A percentile compares a stretch with the other conserved stretches of the same genome.
These are phyloP conservation scores for Hippocampus comes DNA, from an alignment of 2,113 vertebrate species.

Conservation along the genomic window DNA sequence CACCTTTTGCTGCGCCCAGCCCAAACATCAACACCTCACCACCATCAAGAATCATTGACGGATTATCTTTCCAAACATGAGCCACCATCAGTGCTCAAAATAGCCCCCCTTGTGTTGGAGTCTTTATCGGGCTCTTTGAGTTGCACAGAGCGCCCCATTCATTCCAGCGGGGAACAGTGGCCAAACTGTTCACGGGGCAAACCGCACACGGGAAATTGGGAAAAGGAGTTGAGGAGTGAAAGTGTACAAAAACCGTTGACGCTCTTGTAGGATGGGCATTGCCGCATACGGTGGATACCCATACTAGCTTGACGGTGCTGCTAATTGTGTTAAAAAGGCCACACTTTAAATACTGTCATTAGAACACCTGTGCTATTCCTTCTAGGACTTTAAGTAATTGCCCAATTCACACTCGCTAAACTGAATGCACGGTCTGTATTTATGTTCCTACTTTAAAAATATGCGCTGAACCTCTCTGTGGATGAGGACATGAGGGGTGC, in stretches of 20 bases:
- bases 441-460: background rate
- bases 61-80: slow-evolving; percentile 71
- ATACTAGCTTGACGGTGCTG: background rate
- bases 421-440: background rate
- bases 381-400: background rate
- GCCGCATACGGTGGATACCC: background rate
- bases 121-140: slow-evolving; percentile 32
- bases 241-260: background rate
- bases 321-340: background rate
- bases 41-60: slow-evolving; percentile 49
- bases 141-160: slow-evolving; percentile 60
- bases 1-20: slow-evolving; percentile 35
- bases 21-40: slow-evolving; percentile 65
- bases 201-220: slow-evolving; percentile 35
- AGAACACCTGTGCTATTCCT: slow-evolving; percentile 4
- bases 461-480: background rate
- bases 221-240: slow-evolving; percentile 25
- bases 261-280: background rate
- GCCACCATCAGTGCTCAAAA: slow-evolving; percentile 24
- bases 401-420: background rate
- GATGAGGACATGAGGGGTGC: background rate
- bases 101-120: slow-evolving; percentile 29
- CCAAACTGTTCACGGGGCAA: slow-evolving; percentile 50
- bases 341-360: background rate
- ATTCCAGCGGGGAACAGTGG: slow-evolving; percentile 65